phyloP scores from a whole-genome alignment of 2,888 invertebrate species.

The Pristionchus fissidentatus region DNA sequence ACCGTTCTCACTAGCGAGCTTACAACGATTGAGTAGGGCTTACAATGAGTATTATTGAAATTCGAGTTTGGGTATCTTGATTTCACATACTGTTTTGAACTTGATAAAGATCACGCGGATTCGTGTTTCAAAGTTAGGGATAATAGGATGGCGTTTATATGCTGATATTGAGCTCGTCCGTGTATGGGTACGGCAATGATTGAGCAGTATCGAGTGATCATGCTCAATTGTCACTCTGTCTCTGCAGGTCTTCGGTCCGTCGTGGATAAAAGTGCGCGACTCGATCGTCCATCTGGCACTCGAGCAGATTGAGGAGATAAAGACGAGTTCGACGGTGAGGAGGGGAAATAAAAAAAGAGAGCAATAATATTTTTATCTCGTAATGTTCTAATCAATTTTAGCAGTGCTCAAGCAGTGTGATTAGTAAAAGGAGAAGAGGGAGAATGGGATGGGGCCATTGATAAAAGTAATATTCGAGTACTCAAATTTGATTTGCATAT shows the following conservation, averaged over 20 bases:
- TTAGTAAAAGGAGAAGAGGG: not conserved
- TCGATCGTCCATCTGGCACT: not conserved
- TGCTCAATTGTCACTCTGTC: not conserved
- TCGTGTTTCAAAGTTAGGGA: too few species aligned
- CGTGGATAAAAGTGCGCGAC: slow-evolving; percentile 1
- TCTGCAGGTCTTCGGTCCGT: slow-evolving; percentile 1
- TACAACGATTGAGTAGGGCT: not conserved
- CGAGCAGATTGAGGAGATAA: slow-evolving; percentile 37
- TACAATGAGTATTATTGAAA: too few species aligned
- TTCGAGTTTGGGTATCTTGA: too few species aligned
- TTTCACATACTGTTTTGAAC: too few species aligned
- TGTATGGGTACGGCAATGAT: not conserved
- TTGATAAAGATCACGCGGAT: too few species aligned
- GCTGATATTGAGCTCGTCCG: too few species aligned
- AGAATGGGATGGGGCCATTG: not conserved
- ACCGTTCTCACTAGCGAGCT: not conserved
- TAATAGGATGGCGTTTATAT: too few species aligned
- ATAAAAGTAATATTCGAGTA: not conserved
- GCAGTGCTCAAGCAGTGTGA: too few species aligned
- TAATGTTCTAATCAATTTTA: not conserved
- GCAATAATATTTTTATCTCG: not conserved
- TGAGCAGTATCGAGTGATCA: not conserved
- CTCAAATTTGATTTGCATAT: not conserved
- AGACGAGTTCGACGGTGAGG: not conserved
- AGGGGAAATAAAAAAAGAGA: not conserved